These are phyloP conservation scores for Porites divaricata DNA, from an alignment of 92 coral and sea anemone species.

Conservation along the genomic window DNA sequence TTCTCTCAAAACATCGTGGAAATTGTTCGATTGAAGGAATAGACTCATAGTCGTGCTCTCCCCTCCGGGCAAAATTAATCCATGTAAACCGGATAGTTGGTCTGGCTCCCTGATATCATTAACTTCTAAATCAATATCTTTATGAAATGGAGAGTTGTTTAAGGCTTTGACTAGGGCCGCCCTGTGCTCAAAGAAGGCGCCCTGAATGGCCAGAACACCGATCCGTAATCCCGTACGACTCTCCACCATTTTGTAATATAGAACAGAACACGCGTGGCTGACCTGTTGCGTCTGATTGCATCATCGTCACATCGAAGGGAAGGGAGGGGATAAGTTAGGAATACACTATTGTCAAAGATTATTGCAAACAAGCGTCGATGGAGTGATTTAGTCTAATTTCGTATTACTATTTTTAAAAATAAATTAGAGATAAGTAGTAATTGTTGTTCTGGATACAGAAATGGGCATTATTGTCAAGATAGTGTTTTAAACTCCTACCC, in stretches of 20 bases:
- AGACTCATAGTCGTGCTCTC: conserved; percentile 90
- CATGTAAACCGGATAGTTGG: conserved; percentile 74
- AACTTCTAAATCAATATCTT: conserved; percentile 65
- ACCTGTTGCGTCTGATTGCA: background rate
- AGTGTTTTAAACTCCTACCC: background rate
- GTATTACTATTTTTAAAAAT: background rate
- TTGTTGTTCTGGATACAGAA: background rate
- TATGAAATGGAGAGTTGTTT: conserved; percentile 47
- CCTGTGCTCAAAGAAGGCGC: conserved; percentile 93
- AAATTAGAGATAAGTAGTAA: background rate
- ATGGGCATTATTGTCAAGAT: background rate
- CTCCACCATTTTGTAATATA: conserved; percentile 41
- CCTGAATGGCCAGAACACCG: conserved; percentile 94
- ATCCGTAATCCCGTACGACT: conserved; percentile 29
- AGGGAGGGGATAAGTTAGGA: background rate
- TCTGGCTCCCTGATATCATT: conserved; percentile 77
- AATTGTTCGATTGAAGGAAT: conserved; percentile 73
- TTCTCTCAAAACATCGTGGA: conserved; percentile 68
- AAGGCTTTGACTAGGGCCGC: conserved; percentile 77
- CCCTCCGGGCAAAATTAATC: conserved; percentile 94
- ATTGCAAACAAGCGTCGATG: too few relatives aligned
- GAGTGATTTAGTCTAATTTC: too few relatives aligned
- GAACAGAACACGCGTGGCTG: background rate
- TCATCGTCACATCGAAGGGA: background rate
- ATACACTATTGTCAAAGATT: background rate